These are phyloP conservation scores for Caenorhabditis uteleia DNA, from an alignment of 2,888 invertebrate genomes.

Conservation along the genomic window DNA sequence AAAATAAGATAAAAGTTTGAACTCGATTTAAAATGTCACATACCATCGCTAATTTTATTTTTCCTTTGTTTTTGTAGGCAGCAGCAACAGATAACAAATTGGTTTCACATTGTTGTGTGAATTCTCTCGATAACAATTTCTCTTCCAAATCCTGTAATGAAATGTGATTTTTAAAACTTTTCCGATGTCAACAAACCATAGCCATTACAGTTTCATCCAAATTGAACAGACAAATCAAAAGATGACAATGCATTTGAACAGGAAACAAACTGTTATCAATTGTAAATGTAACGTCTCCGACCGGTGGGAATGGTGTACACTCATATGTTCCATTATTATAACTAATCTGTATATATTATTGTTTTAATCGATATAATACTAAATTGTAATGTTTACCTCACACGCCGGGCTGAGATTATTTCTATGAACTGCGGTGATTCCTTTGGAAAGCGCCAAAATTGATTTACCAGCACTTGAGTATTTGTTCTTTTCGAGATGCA, in stretches of 20 bases:
- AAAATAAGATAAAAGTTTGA: not conserved
- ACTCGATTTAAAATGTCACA: too few species aligned
- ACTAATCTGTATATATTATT: slow-evolving; percentile 37
- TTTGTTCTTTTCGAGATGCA: slow-evolving; percentile 43
- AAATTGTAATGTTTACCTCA: slow-evolving; percentile 2
- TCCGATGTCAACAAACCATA: not conserved
- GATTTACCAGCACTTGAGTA: slow-evolving; percentile 57
- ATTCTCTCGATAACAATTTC: slow-evolving; percentile 38
- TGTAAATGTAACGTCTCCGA: slow-evolving; percentile 26
- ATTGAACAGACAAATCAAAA: slow-evolving; percentile 20
- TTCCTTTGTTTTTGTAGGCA: slow-evolving; percentile 36
- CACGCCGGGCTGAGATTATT: slow-evolving; percentile 15
- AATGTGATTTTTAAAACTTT: not conserved
- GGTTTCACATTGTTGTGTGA: slow-evolving; percentile 29
- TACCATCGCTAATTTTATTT: slow-evolving; percentile 13
- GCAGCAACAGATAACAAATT: slow-evolving; percentile 48
- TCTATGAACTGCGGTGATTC: slow-evolving; percentile 20
- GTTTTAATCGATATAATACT: not conserved
- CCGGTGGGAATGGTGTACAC: slow-evolving; percentile 54
- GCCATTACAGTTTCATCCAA: slow-evolving; percentile 9
- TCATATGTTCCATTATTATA: slow-evolving; percentile 52
- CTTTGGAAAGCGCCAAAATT: slow-evolving; percentile 57
- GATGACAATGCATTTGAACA: slow-evolving; percentile 29
- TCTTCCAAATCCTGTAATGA: slow-evolving; percentile 39
- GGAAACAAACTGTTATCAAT: slow-evolving; percentile 24